phyloP scores from a whole-genome alignment of 2,888 invertebrate species.

The Cecidostiba fungosa region DNA sequence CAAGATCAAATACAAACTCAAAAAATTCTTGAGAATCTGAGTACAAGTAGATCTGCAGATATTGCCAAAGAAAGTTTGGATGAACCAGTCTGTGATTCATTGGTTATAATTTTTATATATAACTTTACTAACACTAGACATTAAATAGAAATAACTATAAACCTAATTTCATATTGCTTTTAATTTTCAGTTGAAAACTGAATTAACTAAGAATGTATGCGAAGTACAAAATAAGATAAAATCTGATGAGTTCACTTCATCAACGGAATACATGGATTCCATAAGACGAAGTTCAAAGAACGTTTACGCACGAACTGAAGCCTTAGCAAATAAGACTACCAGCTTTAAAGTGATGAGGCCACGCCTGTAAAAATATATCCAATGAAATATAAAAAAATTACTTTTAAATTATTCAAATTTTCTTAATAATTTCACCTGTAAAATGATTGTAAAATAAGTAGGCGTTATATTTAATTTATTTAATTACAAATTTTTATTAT shows the following conservation, averaged over 20 bases:
- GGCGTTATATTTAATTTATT: slow-evolving; percentile 30
- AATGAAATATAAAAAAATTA: slow-evolving; percentile 49
- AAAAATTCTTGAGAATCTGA: slow-evolving; percentile 58
- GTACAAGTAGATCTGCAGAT: slow-evolving; percentile 47
- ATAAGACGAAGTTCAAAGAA: slow-evolving; percentile 78
- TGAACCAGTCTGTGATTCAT: slow-evolving; percentile 59
- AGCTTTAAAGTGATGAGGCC: slow-evolving; percentile 79
- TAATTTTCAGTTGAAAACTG: slow-evolving; percentile 51
- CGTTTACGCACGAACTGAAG: slow-evolving; percentile 78
- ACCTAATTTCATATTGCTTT: not conserved
- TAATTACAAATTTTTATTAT: slow-evolving; percentile 57
- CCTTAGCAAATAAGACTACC: slow-evolving; percentile 77
- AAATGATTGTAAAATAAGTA: slow-evolving; percentile 45
- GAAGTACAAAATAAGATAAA: slow-evolving; percentile 62
- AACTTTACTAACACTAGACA: not conserved
- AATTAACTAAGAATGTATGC: slow-evolving; percentile 31
- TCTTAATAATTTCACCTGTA: slow-evolving; percentile 45
- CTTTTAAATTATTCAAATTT: slow-evolving; percentile 48
- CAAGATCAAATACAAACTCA: slow-evolving; percentile 62
- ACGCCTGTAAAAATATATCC: slow-evolving; percentile 72
- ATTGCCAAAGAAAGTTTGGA: slow-evolving; percentile 61
- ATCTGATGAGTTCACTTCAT: slow-evolving; percentile 73
- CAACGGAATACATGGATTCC: slow-evolving; percentile 77
- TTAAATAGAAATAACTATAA: not conserved
- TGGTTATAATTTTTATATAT: slow-evolving; percentile 57